Base-by-base conservation (phyloP, 2,888 invertebrate genomes). In the Leucophenga maculata region DNA sequence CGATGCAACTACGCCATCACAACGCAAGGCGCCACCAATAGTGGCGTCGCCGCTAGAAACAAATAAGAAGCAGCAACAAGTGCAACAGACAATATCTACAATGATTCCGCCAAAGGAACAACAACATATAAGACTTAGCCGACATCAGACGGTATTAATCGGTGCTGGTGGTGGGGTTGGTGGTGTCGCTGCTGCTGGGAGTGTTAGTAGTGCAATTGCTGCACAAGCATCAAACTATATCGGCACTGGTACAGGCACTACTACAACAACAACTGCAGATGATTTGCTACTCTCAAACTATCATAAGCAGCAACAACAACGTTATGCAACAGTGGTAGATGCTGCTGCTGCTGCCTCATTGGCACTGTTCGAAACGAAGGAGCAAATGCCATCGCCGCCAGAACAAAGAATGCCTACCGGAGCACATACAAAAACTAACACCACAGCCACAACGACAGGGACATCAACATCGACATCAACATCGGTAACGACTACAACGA, bases 41-140 rank as follows among this genome's bases (percentile, higher is more conserved):
- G n/a, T n/a, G n/a, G 1, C 78, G n/a, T 13, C 13, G 22, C 9
- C 14, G 13, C 11, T 39, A 39, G 39, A 39, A 39, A 26, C 31
- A 14, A 57, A 22, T 26, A 46, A 44, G 22, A 44, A 64, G 13
- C 26, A 44, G 75, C 9, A n/a, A 32, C 50, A 75, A 44, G 80
- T 77, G 72, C 66, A 82, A 66, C 79, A 77, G 83, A 80, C 80
- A 83, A 80, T 80, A 80, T 80, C 82, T 77, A 78, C 80, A 82
- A 77, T 76, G 77, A 76, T 83, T 73, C 80, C 83, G 69, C 71
- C 78, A 72, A 82, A 83, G 82, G 82, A 80, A 75, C 71, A 82
- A 71, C 72, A 72, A 75, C 80, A 83, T 67, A 80, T 83, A 83
- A 80, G 80, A 80, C 80, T 80, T 75, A 80, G 78, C 66, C 82